Evolutionary conservation across 2,113 vertebrate genomes (phyloP), one percentile per base, ranked within the genome.

Genomic region (Hipposideros armiger): DNA sequence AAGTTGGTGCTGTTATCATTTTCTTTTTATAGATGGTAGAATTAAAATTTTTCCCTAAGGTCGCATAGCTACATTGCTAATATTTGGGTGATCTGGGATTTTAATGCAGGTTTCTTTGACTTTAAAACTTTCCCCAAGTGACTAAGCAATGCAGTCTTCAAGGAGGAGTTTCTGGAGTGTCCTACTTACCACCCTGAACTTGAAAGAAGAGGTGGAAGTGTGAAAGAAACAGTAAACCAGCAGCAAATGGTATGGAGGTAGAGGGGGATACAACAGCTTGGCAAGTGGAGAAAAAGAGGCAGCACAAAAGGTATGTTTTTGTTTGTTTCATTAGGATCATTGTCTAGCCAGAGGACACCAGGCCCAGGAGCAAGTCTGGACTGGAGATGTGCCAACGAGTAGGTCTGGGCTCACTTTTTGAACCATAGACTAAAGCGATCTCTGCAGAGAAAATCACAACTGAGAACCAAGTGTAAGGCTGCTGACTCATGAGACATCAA

Each of bases 401-500:
- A 62, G 7, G 11, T 40, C 26, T 83, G 32, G 11, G 2, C 17
- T 56, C 30, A 26, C 13, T 20, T 94, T 64, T 76, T 60, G 76
- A 77, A 16, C 11, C 24, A 36, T 7, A 81, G 45, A 32, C 40
- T 22, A n/a, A 50, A 72, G 42, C 5, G 24, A 81, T 42, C 17
- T 64, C 47, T 62, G 52, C 19, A 73, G 26, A 78, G 36, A 82
- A 96, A 72, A 66, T 70, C 70, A 16, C 30, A 84, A 56, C 36
- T 20, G 26, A 52, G 13, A 77, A 42, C 24, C 10, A 16, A 64
- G 19, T 42, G 7, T 30, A 73, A 74, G 20, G 7, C 13, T 56
- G 16, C 56, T 80, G 47, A 70, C 20, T 17, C 19, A 20, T 24
- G 60, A 54, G 50, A 95, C 50, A 26, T 69, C 16, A 67, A 32